Percentiles rank a stretch among this genome's conserved stretches.
These are phyloP conservation scores for Microchirus variegatus DNA, from an alignment of 2,797 vertebrate genomes.

Conservation along the genomic window DNA sequence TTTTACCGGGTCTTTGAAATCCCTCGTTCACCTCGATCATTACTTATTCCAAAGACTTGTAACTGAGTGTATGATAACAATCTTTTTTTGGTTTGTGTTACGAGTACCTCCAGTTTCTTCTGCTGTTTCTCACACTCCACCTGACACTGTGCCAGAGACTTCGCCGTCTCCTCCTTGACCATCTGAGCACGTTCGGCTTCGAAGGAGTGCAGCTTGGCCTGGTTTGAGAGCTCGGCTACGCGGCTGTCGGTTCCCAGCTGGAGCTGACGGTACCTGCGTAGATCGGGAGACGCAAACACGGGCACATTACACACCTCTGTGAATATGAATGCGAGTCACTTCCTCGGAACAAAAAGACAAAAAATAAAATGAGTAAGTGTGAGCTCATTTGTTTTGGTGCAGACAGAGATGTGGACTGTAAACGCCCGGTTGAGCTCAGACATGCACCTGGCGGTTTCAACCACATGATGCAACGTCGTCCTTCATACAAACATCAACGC, in stretches of 20 bases:
- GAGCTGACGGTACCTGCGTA: conserved; percentile 88
- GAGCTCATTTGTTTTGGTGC: conserved; percentile 23
- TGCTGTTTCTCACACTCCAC: conserved; percentile 97
- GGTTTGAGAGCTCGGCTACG: conserved; percentile 90
- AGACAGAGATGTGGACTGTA: conserved; percentile 5
- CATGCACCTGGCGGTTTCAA: conserved; percentile 26
- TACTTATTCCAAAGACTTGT: not conserved
- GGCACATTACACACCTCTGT: conserved; percentile 1
- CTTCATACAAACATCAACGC: conserved; percentile 1
- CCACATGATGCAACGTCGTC: conserved; percentile 16
- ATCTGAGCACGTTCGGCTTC: conserved; percentile 92
- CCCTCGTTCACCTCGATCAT: too few relatives aligned
- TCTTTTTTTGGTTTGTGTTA: not conserved
- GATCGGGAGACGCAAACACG: conserved; percentile 3
- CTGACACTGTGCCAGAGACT: conserved; percentile 91
- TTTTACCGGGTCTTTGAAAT: too few relatives aligned
- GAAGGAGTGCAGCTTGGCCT: conserved; percentile 92
- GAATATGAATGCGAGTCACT: conserved; percentile 12
- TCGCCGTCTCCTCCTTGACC: conserved; percentile 91
- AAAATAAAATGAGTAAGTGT: not conserved
- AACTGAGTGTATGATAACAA: not conserved
- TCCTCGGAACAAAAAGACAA: not conserved
- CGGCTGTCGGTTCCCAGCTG: conserved; percentile 91
- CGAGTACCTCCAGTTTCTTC: conserved; percentile 94
- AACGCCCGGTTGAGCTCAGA: conserved; percentile 23